These are phyloP conservation scores for Myanophis thanlyinensis DNA, from an alignment of 2,113 vertebrate species.

Conservation along the genomic window DNA sequence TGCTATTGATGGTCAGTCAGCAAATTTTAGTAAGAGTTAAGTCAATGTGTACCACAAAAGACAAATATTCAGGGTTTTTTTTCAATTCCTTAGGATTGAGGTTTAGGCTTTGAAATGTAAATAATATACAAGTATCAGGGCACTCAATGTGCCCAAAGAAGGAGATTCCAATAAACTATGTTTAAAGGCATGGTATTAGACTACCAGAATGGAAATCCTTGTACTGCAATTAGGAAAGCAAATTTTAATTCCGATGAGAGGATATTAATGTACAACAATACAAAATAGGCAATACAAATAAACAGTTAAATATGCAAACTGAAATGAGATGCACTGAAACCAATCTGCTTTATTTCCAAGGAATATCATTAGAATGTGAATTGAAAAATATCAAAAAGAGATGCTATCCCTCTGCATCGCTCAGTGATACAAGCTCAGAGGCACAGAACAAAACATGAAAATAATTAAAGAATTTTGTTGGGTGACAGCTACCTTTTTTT, in stretches of 20 bases:
- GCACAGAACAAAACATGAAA: background rate
- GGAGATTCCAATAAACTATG: background rate
- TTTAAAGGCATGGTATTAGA: background rate
- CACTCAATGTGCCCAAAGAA: background rate
- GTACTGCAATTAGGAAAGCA: background rate
- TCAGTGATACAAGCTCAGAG: background rate
- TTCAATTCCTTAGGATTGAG: background rate
- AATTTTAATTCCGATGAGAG: background rate
- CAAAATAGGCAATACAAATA: background rate
- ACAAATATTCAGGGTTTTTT: background rate
- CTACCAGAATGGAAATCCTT: background rate
- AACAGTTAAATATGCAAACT: background rate
- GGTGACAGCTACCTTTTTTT: background rate
- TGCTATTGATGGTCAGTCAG: background rate
- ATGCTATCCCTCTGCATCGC: background rate
- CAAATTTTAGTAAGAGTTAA: background rate
- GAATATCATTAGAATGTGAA: background rate
- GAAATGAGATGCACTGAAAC: background rate
- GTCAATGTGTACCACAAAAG: background rate
- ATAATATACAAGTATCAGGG: background rate
- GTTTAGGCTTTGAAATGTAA: background rate
- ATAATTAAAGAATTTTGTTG: background rate
- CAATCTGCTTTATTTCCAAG: background rate
- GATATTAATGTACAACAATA: background rate
- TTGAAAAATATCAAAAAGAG: background rate